A percentile compares a stretch with the other conserved stretches of the same genome.
phyloP scores from a whole-genome alignment of 1,140 invertebrate species.

The Papilio aristodemus region DNA sequence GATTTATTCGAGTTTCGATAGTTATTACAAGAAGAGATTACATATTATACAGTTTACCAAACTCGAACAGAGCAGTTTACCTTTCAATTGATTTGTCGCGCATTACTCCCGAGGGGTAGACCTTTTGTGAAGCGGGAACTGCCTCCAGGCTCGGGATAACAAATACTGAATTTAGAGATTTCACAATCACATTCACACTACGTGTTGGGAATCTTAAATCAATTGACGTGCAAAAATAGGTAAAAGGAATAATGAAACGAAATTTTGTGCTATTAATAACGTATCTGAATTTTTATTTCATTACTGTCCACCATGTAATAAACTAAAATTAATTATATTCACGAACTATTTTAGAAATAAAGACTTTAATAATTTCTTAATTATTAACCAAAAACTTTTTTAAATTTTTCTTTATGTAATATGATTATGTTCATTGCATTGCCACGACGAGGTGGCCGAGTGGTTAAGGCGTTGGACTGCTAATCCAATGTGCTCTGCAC shows the following conservation, averaged over 20 bases:
- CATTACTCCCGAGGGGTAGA: background rate
- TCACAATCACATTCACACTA: background rate
- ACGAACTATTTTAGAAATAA: no score
- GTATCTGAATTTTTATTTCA: no score
- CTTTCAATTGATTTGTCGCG: conserved; percentile 17
- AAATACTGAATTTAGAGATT: conserved; percentile 15
- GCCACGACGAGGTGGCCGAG: conserved; percentile 27
- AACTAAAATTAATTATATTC: no score
- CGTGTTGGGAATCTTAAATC: no score
- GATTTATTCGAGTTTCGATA: background rate
- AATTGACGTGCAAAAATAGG: no score
- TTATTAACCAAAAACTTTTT: no score
- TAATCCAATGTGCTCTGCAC: conserved; percentile 35
- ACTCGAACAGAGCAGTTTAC: conserved; percentile 11
- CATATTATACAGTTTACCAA: conserved; percentile 1
- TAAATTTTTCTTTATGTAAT: no score
- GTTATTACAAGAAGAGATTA: background rate
- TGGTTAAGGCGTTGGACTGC: conserved; percentile 34
- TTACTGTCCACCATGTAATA: no score
- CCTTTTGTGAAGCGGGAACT: background rate
- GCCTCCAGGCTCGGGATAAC: background rate
- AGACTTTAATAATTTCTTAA: no score
- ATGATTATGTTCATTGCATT: no score
- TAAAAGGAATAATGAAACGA: no score
- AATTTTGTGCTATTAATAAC: no score